Evolutionary conservation across 2,113 vertebrate species (phyloP).

Genomic region (Myrmecophaga tridactyla): DNA sequence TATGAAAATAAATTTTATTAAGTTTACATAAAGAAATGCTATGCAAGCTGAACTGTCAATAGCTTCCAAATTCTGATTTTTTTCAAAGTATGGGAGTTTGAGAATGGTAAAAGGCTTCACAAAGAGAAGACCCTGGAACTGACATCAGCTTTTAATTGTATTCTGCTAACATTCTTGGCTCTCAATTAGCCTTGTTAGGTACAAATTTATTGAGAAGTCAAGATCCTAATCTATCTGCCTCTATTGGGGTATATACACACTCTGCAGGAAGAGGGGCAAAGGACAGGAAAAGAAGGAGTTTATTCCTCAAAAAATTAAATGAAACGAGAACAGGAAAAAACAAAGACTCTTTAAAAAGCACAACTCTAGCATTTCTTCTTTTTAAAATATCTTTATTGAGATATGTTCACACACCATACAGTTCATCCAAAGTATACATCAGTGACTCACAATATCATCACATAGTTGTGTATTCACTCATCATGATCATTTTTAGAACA

Average conservation of each 20-base stretch:
- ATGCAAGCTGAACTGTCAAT: neutral
- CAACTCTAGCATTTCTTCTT: too few species aligned
- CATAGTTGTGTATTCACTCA: too few species aligned
- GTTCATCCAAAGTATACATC: too few species aligned
- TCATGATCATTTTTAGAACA: too few species aligned
- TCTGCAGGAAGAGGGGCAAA: neutral
- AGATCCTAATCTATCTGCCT: constrained; percentile 28
- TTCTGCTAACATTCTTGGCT: neutral
- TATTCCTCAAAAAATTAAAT: constrained; percentile 24
- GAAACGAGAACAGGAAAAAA: neutral
- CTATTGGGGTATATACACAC: neutral
- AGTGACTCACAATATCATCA: too few species aligned
- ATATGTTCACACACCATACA: too few species aligned
- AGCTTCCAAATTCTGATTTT: constrained; percentile 3
- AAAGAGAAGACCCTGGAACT: neutral
- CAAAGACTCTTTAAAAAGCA: neutral
- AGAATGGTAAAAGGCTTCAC: neutral
- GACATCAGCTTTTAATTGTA: neutral
- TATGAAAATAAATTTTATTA: neutral
- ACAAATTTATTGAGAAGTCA: constrained; percentile 50
- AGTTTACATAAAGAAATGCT: neutral
- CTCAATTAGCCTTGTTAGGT: constrained; percentile 16
- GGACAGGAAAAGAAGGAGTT: neutral
- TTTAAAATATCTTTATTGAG: too few species aligned
- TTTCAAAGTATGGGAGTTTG: neutral